Evolutionary conservation across 1,140 invertebrate genomes (phyloP), one percentile per base, ranked within the genome.

Genomic region (Pectinophora gossypiella): DNA sequence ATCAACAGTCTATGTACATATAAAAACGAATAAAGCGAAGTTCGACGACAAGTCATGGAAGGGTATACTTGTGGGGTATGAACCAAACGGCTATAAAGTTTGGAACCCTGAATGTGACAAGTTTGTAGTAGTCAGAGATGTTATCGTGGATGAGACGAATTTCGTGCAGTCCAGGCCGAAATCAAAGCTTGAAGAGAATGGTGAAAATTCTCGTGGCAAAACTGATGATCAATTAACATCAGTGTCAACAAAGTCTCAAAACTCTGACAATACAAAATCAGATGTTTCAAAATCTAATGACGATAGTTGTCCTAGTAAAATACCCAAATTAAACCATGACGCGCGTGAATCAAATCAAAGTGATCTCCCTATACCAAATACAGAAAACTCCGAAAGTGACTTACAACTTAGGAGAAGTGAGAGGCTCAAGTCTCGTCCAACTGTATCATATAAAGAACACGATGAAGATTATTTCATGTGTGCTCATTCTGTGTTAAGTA

Each of bases 31-130:
- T 55, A 71, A 81, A 61, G 45, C 36, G 32, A 86, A 88, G 60
- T 84, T 87, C 59, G 76, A 85, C 62, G 50, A 75, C 46, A 82
- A 77, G 55, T 83, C 72, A 32, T 78, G 42, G 51, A 85, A 79
- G 64, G 68, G 58, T 42, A 79, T 85, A 54, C 51, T 87, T 19
- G 59, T 87, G 10, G 75, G 76, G 1, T 89, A 85, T 73, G 73
- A 74, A 64, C 64, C 68, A 70, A 87, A 87, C 67, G 78, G 76
- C 23, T 87, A 85, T 71, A 85, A 71, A 72, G 61, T 85, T 46
- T 81, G 64, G 64, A 68, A 80, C 60, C 35, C n/a, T 4, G 16
- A 19, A 19, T 4, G n/a, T 18, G 13, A 19, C 5, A 7, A 43
- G 7, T 18, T 43, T 19, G 15, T 19, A 5, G 6, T 19, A 18